Base-by-base conservation (phyloP, 2,888 invertebrate species). In the Pyrgus malvae region DNA sequence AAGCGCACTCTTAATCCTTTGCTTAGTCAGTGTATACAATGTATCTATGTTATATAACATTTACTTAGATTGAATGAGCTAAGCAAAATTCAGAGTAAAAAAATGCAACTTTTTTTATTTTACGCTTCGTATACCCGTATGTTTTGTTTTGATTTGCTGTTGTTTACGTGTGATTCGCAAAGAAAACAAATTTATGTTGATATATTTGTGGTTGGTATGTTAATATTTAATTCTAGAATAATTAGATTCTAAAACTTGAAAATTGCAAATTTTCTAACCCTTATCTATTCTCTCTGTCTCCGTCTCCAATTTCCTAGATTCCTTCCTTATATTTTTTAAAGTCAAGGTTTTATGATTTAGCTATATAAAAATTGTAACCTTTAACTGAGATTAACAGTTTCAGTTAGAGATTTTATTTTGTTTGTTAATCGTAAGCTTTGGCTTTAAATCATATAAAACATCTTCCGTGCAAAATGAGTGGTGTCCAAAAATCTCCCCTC, bases 401-500 rank as follows among this genome's bases (percentile, higher is more conserved):
- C 80, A 63, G 69, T 62, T 78, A 67, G 72, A 87, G 86, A 73
- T 87, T 80, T 67, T 68, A 65, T 74, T 76, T 75, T 72, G 72
- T 67, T 40, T 49, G 59, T 62, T 49, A 56, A 62, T 62, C 72
- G 63, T 76, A 76, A 73, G 63, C 57, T 59, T 69, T 70, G 72
- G 67, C 76, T 78, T 78, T 73, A 68, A 69, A 61, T 59, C 62
- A 71, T 76, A 74, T 74, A 64, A 58, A 64, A 61, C 59, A 59
- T 56, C 72, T 72, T 73, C 62, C 64, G 45, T 59, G 56, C 45
- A 61, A 62, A 42, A 58, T 56, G 69, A 84, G 90, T 88, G 89
- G 89, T 89, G 86, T 84, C 68, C 66, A 66, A 71, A 70, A 83
- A 90, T 91, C 91, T 91, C 91, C 89, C 88, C 91, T 91, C 90